phyloP scores from a whole-genome alignment of 2,113 vertebrate genomes.

The Lathamus discolor region DNA sequence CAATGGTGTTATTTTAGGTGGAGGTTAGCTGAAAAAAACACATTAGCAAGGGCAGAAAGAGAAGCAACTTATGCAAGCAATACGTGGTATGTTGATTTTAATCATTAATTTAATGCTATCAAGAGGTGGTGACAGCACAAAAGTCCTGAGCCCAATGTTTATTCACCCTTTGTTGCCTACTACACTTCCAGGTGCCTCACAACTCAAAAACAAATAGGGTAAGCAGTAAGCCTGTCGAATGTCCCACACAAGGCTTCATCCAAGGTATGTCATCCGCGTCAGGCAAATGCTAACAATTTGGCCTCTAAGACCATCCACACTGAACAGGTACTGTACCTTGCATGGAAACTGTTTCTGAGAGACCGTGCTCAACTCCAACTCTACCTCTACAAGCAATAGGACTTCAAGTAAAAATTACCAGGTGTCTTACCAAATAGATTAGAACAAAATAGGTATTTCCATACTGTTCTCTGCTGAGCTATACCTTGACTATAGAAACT shows the following conservation, averaged over 20 bases:
- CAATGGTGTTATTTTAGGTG: neutral
- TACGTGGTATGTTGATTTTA: neutral
- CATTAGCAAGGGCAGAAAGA: neutral
- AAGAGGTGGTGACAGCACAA: neutral
- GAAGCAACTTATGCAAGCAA: neutral
- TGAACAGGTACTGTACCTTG: neutral
- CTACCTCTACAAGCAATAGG: neutral
- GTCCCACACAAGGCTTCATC: neutral
- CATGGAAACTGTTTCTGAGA: neutral
- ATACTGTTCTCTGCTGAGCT: neutral
- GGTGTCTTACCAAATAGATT: neutral
- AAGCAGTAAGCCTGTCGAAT: neutral
- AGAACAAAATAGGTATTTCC: neutral
- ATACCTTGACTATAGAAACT: neutral
- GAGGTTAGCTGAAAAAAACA: neutral
- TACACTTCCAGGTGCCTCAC: neutral
- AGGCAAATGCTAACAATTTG: neutral
- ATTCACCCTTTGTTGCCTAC: neutral
- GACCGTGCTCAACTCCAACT: neutral
- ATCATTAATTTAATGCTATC: neutral
- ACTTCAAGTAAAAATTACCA: neutral
- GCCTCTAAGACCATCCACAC: neutral
- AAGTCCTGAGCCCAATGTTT: neutral
- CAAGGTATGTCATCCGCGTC: neutral
- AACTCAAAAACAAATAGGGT: neutral